phyloP scores from a whole-genome alignment of 1,140 invertebrate species.

The Drosophila eugracilis region DNA sequence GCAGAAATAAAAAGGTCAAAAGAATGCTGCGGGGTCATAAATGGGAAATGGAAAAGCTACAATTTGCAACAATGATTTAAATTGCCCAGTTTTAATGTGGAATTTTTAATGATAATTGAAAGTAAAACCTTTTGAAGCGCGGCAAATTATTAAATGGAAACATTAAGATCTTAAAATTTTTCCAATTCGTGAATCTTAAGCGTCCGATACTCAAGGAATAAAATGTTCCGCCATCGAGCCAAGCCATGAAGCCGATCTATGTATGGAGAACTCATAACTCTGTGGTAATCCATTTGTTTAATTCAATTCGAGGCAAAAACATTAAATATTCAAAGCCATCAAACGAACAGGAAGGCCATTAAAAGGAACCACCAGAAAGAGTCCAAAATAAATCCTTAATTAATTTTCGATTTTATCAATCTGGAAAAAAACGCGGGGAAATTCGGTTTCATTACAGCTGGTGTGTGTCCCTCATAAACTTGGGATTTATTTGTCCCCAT shows the following conservation, averaged over 20 bases:
- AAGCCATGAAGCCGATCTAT: conserved; percentile 3
- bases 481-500: conserved; percentile 38
- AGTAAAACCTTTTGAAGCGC: conserved; percentile 4
- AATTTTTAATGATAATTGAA: conserved; percentile 31
- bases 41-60: conserved; percentile 16
- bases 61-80: conserved; percentile 25
- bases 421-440: conserved; percentile 16
- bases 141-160: conserved; percentile 2
- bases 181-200: neutral
- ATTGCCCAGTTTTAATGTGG: conserved; percentile 3
- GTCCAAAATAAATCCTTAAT: conserved; percentile 54
- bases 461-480: conserved; percentile 50
- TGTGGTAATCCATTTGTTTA: conserved; percentile 20
- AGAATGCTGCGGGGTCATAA: conserved; percentile 9
- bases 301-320: conserved; percentile 12
- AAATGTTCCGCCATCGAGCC: neutral
- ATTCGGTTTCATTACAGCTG: conserved; percentile 28
- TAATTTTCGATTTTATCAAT: conserved; percentile 71
- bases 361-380: conserved; percentile 9
- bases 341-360: conserved; percentile 9
- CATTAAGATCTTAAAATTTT: conserved; percentile 2
- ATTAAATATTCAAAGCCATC: neutral
- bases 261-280: neutral
- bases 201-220: neutral
- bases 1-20: conserved; percentile 18